Evolutionary conservation across 2,888 invertebrate genomes (phyloP).

Genomic region (Reticulitermes lucifugus): DNA sequence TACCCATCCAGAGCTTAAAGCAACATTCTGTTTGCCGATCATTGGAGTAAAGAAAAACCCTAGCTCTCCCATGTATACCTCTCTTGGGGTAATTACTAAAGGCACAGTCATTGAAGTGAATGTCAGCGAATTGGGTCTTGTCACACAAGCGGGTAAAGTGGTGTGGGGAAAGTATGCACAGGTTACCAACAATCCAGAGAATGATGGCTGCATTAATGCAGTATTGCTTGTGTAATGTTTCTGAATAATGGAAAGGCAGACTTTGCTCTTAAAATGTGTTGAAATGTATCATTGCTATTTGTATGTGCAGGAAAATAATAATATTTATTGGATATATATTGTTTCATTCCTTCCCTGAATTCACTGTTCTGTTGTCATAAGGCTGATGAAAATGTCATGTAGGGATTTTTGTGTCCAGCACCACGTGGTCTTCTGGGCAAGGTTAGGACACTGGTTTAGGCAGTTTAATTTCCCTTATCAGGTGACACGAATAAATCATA

Average conservation of each 20-base stretch:
- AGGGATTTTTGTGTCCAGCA: too few species aligned
- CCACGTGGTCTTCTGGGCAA: too few species aligned
- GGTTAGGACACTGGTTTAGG: too few species aligned
- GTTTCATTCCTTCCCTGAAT: too few species aligned
- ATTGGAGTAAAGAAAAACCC: slow-evolving; percentile 99
- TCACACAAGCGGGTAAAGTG: slow-evolving; percentile 98
- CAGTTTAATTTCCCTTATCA: too few species aligned
- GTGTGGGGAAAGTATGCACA: slow-evolving; percentile 99
- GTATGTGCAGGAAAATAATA: not conserved
- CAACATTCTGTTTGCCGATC: slow-evolving; percentile 96
- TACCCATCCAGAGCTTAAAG: slow-evolving; percentile 98
- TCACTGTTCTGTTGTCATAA: too few species aligned
- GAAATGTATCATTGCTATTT: not conserved
- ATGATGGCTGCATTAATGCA: slow-evolving; percentile 99
- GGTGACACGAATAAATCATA: too few species aligned
- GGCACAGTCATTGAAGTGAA: slow-evolving; percentile 98
- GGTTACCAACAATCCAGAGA: slow-evolving; percentile 99
- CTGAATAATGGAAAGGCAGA: not conserved
- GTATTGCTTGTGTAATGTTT: slow-evolving; percentile 87
- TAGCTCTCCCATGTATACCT: slow-evolving; percentile 96
- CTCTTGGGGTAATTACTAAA: slow-evolving; percentile 97
- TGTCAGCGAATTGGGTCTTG: slow-evolving; percentile 97
- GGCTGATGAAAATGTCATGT: too few species aligned
- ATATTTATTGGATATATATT: not conserved
- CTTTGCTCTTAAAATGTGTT: not conserved